Evolutionary conservation across 1,140 invertebrate genomes (phyloP).

Genomic region (Drosophila pallidifrons): DNA sequence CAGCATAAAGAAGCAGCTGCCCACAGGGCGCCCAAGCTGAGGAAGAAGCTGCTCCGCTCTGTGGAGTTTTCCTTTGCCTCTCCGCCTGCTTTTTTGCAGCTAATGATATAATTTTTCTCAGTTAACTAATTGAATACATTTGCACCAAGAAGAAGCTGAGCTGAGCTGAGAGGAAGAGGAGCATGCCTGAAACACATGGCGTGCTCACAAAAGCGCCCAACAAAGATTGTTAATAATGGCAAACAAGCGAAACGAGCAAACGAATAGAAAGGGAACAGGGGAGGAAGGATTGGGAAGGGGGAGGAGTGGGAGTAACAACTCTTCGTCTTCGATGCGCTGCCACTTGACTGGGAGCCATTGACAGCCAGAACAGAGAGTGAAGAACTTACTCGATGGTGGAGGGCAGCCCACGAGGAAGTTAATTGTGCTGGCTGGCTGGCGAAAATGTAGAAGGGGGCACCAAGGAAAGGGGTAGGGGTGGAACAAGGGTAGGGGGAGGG

Average conservation of each 20-base stretch:
- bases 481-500: slow-evolving; percentile 3
- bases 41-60: not conserved
- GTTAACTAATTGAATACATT: slow-evolving; percentile 84
- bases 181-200: slow-evolving; percentile 59
- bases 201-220: slow-evolving; percentile 62
- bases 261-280: not conserved
- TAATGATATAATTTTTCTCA: slow-evolving; percentile 84
- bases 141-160: slow-evolving; percentile 41
- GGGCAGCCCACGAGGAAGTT: slow-evolving; percentile 32
- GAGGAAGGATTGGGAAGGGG: too few relatives aligned
- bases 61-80: not conserved
- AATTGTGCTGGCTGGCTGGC: slow-evolving; percentile 31
- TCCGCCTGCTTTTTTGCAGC: slow-evolving; percentile 34
- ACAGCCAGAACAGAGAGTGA: slow-evolving; percentile 13
- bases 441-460: not conserved
- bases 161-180: not conserved
- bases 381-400: slow-evolving; percentile 22
- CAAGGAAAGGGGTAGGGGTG: not conserved
- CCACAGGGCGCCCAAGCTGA: slow-evolving; percentile 7
- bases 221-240: slow-evolving; percentile 84
- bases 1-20: slow-evolving; percentile 9
- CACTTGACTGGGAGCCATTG: slow-evolving; percentile 43
- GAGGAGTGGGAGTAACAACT: not conserved
- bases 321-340: slow-evolving; percentile 27
- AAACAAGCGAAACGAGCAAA: slow-evolving; percentile 74